Evolutionary conservation across 2,888 invertebrate species (phyloP).

Genomic region (Apamea anceps): DNA sequence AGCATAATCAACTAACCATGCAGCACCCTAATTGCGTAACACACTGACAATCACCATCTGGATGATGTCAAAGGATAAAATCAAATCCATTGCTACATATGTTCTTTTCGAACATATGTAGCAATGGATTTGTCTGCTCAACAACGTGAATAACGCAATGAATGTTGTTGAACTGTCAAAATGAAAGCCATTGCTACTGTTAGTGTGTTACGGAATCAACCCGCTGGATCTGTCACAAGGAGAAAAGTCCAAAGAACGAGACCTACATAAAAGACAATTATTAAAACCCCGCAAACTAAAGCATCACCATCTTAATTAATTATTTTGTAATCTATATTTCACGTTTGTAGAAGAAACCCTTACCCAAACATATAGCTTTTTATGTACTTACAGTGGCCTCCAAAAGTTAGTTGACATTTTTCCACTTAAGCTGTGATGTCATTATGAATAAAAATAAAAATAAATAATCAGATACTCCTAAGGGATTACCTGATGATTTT

Average conservation of each 20-base stretch:
- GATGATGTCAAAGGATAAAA: background rate
- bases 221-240: background rate
- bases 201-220: background rate
- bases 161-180: background rate
- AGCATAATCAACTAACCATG: background rate
- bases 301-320: background rate
- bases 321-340: background rate
- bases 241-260: background rate
- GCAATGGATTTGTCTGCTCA: no score
- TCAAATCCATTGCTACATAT: background rate
- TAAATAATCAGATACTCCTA: background rate
- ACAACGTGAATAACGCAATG: background rate
- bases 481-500: background rate
- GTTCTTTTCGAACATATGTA: no score
- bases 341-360: background rate
- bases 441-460: no score
- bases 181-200: background rate
- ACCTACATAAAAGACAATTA: background rate
- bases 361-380: background rate
- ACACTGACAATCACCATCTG: background rate
- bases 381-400: background rate
- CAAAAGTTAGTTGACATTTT: background rate
- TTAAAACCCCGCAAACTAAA: background rate
- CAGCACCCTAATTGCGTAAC: background rate
- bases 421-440: background rate